These are phyloP conservation scores for Drosophila incognita DNA, from an alignment of 2,888 invertebrate species.

Conservation along the genomic window DNA sequence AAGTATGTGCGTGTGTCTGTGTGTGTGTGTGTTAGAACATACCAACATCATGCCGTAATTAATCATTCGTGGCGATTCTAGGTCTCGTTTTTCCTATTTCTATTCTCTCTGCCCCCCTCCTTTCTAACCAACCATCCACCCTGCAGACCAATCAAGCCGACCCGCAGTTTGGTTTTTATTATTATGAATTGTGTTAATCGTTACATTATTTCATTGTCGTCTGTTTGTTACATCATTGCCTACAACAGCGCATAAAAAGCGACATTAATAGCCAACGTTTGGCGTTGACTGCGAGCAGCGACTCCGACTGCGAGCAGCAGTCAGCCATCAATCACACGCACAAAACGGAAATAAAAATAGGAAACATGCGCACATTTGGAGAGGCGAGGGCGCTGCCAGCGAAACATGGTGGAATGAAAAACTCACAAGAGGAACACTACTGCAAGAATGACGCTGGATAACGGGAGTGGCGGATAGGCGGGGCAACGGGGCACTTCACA, in stretches of 20 bases:
- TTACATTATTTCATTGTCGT: constrained; percentile 59
- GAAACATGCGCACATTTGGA: constrained; percentile 45
- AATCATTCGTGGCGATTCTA: constrained; percentile 54
- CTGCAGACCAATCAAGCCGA: constrained; percentile 36
- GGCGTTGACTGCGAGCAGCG: constrained; percentile 12
- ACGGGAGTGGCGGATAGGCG: not conserved
- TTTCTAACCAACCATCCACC: constrained; percentile 2
- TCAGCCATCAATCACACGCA: constrained; percentile 74
- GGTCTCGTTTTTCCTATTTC: constrained; percentile 14
- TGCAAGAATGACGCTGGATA: not conserved
- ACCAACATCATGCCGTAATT: constrained; percentile 41
- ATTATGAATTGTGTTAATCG: constrained; percentile 68
- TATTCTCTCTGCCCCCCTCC: not conserved
- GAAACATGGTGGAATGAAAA: constrained; percentile 17
- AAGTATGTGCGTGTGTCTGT: not conserved
- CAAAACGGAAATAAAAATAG: constrained; percentile 76
- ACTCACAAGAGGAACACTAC: not conserved
- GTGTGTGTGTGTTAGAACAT: not conserved
- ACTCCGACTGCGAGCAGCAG: constrained; percentile 52
- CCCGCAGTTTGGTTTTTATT: constrained; percentile 59
- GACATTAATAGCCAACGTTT: constrained; percentile 55
- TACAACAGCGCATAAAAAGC: constrained; percentile 51
- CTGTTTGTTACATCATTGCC: constrained; percentile 71
- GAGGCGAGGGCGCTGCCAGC: not conserved
- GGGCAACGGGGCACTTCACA: not conserved